phyloP scores from a whole-genome alignment of 92 coral and sea anemone genomes.

The Palythoa caribaeorum region DNA sequence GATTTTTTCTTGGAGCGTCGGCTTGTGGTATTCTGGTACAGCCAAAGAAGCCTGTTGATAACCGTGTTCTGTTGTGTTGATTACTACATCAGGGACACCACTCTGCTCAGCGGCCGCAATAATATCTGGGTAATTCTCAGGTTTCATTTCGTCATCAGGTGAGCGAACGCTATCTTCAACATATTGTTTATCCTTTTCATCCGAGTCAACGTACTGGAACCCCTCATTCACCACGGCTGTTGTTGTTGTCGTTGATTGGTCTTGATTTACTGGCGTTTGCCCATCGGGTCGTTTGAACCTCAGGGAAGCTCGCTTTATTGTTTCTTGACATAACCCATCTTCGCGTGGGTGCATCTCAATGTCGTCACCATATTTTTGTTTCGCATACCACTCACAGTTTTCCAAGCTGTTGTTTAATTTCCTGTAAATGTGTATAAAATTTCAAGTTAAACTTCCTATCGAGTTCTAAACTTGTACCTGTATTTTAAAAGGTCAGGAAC shows the following conservation, averaged over 20 bases:
- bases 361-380: background rate
- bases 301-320: slow-evolving; percentile 17
- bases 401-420: background rate
- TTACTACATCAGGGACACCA: slow-evolving; percentile 28
- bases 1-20: slow-evolving; percentile 23
- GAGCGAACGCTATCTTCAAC: background rate
- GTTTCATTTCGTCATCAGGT: background rate
- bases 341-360: slow-evolving; percentile 15
- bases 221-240: slow-evolving; percentile 29
- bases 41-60: background rate
- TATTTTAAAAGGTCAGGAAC: too few relatives aligned
- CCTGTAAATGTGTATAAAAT: background rate
- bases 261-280: background rate
- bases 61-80: slow-evolving; percentile 12
- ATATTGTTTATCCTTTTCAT: background rate
- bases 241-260: background rate
- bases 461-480: background rate
- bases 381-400: slow-evolving; percentile 16
- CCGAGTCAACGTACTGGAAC: background rate
- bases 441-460: background rate
- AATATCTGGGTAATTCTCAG: slow-evolving; percentile 27
- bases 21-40: slow-evolving; percentile 38
- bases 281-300: background rate
- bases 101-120: slow-evolving; percentile 33
- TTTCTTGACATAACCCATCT: slow-evolving; percentile 37